Evolutionary conservation across 2,888 invertebrate genomes (phyloP).

Genomic region (Dryocosmus kuriphilus): DNA sequence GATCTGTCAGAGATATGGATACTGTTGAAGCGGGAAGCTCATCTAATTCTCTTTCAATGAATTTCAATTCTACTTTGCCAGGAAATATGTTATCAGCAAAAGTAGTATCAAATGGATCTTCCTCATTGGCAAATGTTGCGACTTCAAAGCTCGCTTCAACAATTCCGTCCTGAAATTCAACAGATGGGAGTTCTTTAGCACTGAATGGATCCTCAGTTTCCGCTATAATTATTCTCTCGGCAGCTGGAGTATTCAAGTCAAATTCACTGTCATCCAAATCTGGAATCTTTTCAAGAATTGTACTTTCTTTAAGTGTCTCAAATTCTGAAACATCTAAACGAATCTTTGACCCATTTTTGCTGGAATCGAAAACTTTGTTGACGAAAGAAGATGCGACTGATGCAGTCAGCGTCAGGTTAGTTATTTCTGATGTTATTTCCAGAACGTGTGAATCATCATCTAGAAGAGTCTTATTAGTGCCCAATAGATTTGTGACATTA

Average conservation of each 20-base stretch:
- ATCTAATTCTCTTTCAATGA: conserved; percentile 82
- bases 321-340: conserved; percentile 79
- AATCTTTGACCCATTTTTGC: conserved; percentile 40
- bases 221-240: conserved; percentile 61
- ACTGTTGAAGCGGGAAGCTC: conserved; percentile 78
- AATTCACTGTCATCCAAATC: conserved; percentile 73
- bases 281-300: conserved; percentile 72
- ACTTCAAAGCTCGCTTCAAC: conserved; percentile 72
- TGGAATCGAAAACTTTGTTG: conserved; percentile 10
- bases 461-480: conserved; percentile 82
- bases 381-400: conserved; percentile 64
- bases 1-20: conserved; percentile 83
- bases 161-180: conserved; percentile 71
- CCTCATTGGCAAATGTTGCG: conserved; percentile 79
- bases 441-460: conserved; percentile 86
- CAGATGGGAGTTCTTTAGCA: conserved; percentile 74
- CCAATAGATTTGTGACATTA: conserved; percentile 59
- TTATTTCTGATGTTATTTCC: conserved; percentile 86
- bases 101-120: conserved; percentile 92
- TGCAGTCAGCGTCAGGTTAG: conserved; percentile 70
- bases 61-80: conserved; percentile 81
- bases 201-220: conserved; percentile 78
- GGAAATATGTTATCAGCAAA: conserved; percentile 89
- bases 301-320: conserved; percentile 77
- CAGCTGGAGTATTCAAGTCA: conserved; percentile 59